Percentiles rank a stretch among this genome's conserved stretches.
Conservation (phyloP, 2,113 vertebrate species). For the Zosterops pallidus region DNA sequence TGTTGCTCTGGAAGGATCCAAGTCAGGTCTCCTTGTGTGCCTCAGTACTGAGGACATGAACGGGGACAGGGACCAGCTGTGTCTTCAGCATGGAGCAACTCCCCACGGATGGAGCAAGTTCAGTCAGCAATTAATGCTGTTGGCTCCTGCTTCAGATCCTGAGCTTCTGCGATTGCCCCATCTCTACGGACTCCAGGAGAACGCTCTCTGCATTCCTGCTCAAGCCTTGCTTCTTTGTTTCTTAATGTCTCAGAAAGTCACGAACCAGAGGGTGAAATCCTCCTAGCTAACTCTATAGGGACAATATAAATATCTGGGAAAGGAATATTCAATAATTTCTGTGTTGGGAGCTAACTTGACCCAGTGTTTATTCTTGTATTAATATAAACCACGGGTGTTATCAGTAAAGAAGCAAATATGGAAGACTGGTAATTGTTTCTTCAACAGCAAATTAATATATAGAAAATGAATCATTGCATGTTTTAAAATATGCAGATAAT, state of each 20-base stretch:
- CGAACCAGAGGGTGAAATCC: background rate
- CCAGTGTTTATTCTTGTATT: background rate
- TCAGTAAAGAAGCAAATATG: background rate
- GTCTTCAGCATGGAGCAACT: background rate
- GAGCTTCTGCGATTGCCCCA: background rate
- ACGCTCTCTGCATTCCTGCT: background rate
- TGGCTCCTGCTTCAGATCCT: background rate
- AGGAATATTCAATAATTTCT: background rate
- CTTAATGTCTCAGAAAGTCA: background rate
- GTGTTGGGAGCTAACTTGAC: background rate
- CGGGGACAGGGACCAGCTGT: background rate
- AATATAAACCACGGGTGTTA: background rate
- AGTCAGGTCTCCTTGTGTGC: accelerated
- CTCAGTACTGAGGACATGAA: background rate
- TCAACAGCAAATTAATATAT: background rate
- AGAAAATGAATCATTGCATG: background rate
- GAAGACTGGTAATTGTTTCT: background rate
- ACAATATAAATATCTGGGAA: background rate
- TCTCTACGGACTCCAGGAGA: background rate
- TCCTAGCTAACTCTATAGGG: background rate
- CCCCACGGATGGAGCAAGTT: background rate
- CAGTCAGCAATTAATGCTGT: background rate
- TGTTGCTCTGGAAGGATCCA: background rate
- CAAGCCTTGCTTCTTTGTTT: background rate
- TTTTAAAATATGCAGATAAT: background rate